phyloP scores from a whole-genome alignment of 1,140 invertebrate genomes.

The Nymphalis io region DNA sequence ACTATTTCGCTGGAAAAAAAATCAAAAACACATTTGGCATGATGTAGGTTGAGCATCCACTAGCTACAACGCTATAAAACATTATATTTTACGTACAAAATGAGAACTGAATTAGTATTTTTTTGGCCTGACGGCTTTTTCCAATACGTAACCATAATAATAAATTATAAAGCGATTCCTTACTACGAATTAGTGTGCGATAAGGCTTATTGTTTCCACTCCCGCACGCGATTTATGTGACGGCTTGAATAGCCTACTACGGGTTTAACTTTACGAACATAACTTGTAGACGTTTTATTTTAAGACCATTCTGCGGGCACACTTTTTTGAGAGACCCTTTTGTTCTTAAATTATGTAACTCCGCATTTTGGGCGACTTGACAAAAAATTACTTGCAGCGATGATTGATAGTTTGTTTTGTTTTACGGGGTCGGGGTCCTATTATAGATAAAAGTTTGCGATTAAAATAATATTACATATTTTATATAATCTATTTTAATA shows the following conservation, averaged over 20 bases:
- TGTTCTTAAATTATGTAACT: slow-evolving; percentile 73
- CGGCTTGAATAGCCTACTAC: slow-evolving; percentile 54
- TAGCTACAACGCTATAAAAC: background rate
- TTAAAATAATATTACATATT: background rate
- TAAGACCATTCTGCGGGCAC: slow-evolving; percentile 55
- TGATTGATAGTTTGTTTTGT: slow-evolving; percentile 53
- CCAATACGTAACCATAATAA: background rate
- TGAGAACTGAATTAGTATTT: background rate
- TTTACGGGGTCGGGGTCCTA: slow-evolving; percentile 19
- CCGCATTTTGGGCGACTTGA: slow-evolving; percentile 49
- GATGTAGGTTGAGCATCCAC: slow-evolving; percentile 24
- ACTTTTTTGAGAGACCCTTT: slow-evolving; percentile 65
- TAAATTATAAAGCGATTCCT: background rate
- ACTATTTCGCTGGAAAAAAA: slow-evolving; percentile 51
- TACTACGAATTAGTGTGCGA: background rate
- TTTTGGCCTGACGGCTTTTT: background rate
- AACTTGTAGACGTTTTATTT: slow-evolving; percentile 67
- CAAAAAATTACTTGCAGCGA: slow-evolving; percentile 55
- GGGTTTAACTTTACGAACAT: slow-evolving; percentile 54
- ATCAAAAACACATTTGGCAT: slow-evolving; percentile 48
- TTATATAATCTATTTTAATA: too few relatives aligned
- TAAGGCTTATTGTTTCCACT: slow-evolving; percentile 58
- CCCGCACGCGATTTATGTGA: slow-evolving; percentile 68
- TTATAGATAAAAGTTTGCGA: background rate
- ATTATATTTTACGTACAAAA: background rate